A percentile compares a stretch with the other conserved stretches of the same genome.
Conservation (phyloP, 1,140 invertebrate species). For the Yoshiicerus persimilis region DNA sequence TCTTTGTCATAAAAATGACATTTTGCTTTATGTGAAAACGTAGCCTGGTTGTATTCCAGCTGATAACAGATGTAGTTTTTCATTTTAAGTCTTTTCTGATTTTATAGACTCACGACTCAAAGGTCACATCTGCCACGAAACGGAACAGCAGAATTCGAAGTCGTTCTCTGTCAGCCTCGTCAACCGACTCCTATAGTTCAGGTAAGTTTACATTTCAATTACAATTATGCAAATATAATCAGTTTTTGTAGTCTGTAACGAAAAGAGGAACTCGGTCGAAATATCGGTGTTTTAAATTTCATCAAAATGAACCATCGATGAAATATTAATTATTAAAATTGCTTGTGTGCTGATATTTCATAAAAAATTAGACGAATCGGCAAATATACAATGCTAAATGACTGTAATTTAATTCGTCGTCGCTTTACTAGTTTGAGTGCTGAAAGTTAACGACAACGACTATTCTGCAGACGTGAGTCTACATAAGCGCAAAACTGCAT, state of each 20-base stretch:
- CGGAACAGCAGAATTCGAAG: slow-evolving; percentile 76
- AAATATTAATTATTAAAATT: not conserved
- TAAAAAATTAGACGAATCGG: not conserved
- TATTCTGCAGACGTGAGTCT: too few relatives aligned
- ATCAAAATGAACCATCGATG: not conserved
- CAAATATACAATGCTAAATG: too few relatives aligned
- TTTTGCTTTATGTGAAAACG: too few relatives aligned
- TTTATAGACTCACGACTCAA: not conserved
- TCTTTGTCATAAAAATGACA: too few relatives aligned
- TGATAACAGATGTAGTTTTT: too few relatives aligned
- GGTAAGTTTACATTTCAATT: slow-evolving; percentile 58
- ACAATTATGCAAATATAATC: too few relatives aligned
- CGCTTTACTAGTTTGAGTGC: too few relatives aligned
- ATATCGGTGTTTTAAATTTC: not conserved
- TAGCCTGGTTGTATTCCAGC: too few relatives aligned
- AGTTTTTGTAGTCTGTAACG: not conserved
- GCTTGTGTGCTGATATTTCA: not conserved
- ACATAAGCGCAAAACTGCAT: too few relatives aligned
- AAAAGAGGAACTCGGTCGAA: not conserved
- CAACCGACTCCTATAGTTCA: slow-evolving; percentile 89
- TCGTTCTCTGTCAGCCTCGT: slow-evolving; percentile 86
- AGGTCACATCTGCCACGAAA: slow-evolving; percentile 56
- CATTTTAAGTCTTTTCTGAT: too few relatives aligned
- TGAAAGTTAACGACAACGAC: too few relatives aligned
- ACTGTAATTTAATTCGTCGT: too few relatives aligned